Conservation (phyloP, 2,113 vertebrate genomes). For the Ornithorhynchus anatinus region DNA sequence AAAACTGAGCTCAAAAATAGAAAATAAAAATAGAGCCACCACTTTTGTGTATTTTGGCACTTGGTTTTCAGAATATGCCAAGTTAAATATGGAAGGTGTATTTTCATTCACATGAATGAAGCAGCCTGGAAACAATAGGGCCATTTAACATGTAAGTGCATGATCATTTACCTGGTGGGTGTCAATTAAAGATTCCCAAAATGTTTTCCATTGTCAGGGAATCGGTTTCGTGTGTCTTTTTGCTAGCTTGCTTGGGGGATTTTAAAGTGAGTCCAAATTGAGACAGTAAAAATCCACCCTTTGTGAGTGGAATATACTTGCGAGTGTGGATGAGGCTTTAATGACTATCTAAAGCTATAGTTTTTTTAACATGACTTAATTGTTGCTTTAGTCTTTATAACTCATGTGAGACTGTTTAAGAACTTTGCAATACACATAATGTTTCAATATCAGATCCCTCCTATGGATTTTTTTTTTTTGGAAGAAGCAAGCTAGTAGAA, state of each 20-base stretch:
- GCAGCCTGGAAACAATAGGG: conserved; percentile 10
- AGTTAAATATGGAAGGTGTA: conserved; percentile 13
- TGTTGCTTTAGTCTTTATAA: conserved; percentile 46
- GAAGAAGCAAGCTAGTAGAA: conserved; percentile 25
- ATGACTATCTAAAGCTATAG: not conserved
- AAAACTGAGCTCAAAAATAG: conserved; percentile 2
- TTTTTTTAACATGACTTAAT: conserved; percentile 55
- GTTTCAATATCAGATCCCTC: not conserved
- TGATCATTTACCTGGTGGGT: conserved; percentile 31
- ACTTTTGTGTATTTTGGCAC: conserved; percentile 18
- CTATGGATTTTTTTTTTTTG: conserved; percentile 46
- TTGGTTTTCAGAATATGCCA: conserved; percentile 19
- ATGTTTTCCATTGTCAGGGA: conserved; percentile 36
- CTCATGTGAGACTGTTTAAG: conserved; percentile 33
- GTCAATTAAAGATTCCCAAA: conserved; percentile 17
- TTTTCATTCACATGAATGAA: conserved; percentile 1
- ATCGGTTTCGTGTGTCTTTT: conserved; percentile 47
- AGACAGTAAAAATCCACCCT: conserved; percentile 39
- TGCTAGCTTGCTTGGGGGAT: conserved; percentile 28
- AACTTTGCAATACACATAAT: not conserved
- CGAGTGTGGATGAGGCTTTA: not conserved
- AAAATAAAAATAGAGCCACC: conserved; percentile 20
- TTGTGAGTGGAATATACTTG: conserved; percentile 33
- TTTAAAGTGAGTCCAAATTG: conserved; percentile 54
- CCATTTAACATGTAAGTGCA: not conserved